Percentiles rank a stretch among this genome's conserved stretches.
Conservation (phyloP, 2,113 vertebrate genomes). For the Dasyornis broadbenti region DNA sequence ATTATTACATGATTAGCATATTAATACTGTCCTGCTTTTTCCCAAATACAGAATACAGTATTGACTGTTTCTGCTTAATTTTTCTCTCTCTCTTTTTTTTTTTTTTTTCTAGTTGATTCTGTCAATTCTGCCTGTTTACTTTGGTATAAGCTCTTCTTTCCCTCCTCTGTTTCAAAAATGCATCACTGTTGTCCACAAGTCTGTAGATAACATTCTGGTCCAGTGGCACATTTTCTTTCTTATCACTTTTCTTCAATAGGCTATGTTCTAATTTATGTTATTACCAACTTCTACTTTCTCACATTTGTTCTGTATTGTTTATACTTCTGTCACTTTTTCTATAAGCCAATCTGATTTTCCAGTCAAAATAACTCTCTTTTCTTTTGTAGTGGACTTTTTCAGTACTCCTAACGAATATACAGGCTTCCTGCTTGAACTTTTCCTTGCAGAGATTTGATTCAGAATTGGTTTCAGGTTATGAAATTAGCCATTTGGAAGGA, state of each 20-base stretch:
- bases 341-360: background rate
- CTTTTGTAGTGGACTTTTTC: background rate
- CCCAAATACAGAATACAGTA: background rate
- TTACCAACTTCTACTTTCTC: background rate
- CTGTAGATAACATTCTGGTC: background rate
- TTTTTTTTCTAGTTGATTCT: background rate
- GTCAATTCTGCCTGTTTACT: background rate
- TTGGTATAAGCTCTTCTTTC: background rate
- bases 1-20: constrained; percentile 2
- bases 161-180: background rate
- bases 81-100: too few species aligned
- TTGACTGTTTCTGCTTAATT: background rate
- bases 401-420: background rate
- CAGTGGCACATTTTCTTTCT: background rate
- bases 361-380: background rate
- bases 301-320: background rate
- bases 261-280: background rate
- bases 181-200: background rate
- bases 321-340: background rate
- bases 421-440: background rate
- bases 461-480: background rate
- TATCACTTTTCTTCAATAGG: background rate
- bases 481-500: background rate
- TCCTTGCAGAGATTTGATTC: background rate
- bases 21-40: background rate